Base-by-base conservation (phyloP, 1,140 invertebrate genomes). In the Hycleus phaleratus region DNA sequence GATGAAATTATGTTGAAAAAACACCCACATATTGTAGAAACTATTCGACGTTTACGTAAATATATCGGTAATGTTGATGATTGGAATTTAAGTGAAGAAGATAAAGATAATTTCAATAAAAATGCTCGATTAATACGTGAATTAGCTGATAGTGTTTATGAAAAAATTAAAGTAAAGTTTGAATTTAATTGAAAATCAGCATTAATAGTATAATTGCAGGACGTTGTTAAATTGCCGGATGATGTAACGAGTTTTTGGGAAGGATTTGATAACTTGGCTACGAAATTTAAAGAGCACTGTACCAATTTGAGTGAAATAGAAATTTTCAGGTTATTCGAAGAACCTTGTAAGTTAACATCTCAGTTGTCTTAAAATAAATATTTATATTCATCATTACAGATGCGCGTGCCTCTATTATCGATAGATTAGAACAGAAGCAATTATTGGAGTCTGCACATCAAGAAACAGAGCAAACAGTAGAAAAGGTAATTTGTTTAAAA, bases 1-100 rank as follows among this genome's bases (percentile, higher is more conserved):
- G 76, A 86, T 10, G 71, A 93, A 7, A 85, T 83, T 57, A 91
- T 93, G 86, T 72, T 95, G 26, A 84, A 92, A 64, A 93, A 93
- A 64, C 88, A 94, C 77, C 86, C 91, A 0, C 82, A 86, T 52
- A 82, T 90, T 56, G 81, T 94, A 50, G 84, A 90, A 66, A 92
- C 85, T 2, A 78, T 89, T 26, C 85, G 85, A 63, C 81, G 84
- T 59, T 59, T 69, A 55, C 72, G 86, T 38, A 77, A 80, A 38
- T 91, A 90, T 71, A 80, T 90, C 39, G 90, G 90, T 18, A 91
- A 91, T 70, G 71, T 82, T 4, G 73, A 77, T 10, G 77, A 82
- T 11, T 91, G 88, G 88, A 83, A 85, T 59, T 72, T 90, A 49
- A 78, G 68, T 10, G 80, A 80, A 4, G 78, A 82, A 38, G 81